phyloP scores from a whole-genome alignment of 2,113 vertebrate genomes.

The Salvelinus sp. region DNA sequence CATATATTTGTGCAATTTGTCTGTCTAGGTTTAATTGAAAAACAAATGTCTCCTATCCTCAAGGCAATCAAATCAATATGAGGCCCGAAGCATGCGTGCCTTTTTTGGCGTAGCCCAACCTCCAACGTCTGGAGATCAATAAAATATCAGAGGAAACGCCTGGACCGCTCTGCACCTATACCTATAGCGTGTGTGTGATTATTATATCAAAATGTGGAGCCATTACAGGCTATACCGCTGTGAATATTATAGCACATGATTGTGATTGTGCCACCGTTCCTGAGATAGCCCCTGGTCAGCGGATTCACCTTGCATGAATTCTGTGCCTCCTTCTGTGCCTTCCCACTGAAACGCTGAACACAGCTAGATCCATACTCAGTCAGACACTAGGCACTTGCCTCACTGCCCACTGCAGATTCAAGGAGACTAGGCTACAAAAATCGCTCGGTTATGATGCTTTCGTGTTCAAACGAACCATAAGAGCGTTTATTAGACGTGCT shows the following conservation, averaged over 20 bases:
- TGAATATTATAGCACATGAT: not conserved
- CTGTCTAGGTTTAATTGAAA: not conserved
- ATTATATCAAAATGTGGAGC: not conserved
- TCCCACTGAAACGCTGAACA: constrained; percentile 12
- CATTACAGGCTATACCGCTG: not conserved
- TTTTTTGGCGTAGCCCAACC: constrained; percentile 26
- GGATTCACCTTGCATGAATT: constrained; percentile 1
- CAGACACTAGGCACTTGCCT: constrained; percentile 1
- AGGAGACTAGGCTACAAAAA: not conserved
- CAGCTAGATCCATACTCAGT: not conserved
- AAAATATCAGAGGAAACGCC: constrained; percentile 41
- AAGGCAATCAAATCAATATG: constrained; percentile 9
- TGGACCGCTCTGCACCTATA: constrained; percentile 34
- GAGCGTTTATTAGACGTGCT: not conserved
- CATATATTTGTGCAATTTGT: not conserved
- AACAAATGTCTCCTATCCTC: not conserved
- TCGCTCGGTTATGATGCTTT: not conserved
- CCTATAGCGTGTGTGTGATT: not conserved
- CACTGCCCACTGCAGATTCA: constrained; percentile 16
- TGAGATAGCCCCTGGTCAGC: constrained; percentile 6
- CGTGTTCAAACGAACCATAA: not conserved
- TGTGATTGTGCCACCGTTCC: not conserved
- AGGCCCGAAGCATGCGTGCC: constrained; percentile 15
- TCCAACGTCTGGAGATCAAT: constrained; percentile 27
- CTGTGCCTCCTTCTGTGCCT: not conserved